Conservation (phyloP, 2,797 vertebrate species). For the Sebastiscus tertius region DNA sequence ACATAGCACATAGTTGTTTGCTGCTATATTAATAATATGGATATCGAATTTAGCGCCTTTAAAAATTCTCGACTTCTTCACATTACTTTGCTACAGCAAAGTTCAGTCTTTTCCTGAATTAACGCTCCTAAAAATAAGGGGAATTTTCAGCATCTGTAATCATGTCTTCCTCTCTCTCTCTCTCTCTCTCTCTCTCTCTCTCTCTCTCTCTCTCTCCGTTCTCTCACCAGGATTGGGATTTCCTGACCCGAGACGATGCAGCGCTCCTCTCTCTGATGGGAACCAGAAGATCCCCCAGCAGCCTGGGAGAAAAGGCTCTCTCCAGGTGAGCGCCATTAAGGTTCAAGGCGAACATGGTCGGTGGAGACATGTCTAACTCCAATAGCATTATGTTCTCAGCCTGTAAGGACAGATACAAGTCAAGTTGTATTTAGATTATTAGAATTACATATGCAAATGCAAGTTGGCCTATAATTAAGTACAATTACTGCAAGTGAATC, state of each 20-base stretch:
- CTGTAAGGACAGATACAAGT: slow-evolving; percentile 68
- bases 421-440: background rate
- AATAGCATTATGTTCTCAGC: slow-evolving; percentile 97
- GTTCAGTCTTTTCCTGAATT: background rate
- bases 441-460: background rate
- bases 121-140: background rate
- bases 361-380: slow-evolving; percentile 94
- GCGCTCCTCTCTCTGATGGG: slow-evolving; percentile 80
- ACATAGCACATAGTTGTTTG: too few relatives aligned
- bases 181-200: too few relatives aligned
- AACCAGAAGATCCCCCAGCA: slow-evolving; percentile 83
- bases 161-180: background rate
- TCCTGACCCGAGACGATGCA: slow-evolving; percentile 87
- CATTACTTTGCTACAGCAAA: background rate
- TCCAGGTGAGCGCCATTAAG: slow-evolving; percentile 87
- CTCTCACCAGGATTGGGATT: slow-evolving; percentile 94
- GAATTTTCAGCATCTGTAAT: background rate
- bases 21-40: too few relatives aligned
- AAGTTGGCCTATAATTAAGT: background rate
- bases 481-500: background rate
- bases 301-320: slow-evolving; percentile 87
- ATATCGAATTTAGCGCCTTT: too few relatives aligned
- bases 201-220: background rate
- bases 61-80: background rate
- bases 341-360: slow-evolving; percentile 91